Conservation (phyloP, 2,113 vertebrate species). For the Brachypteracias leptosomus region DNA sequence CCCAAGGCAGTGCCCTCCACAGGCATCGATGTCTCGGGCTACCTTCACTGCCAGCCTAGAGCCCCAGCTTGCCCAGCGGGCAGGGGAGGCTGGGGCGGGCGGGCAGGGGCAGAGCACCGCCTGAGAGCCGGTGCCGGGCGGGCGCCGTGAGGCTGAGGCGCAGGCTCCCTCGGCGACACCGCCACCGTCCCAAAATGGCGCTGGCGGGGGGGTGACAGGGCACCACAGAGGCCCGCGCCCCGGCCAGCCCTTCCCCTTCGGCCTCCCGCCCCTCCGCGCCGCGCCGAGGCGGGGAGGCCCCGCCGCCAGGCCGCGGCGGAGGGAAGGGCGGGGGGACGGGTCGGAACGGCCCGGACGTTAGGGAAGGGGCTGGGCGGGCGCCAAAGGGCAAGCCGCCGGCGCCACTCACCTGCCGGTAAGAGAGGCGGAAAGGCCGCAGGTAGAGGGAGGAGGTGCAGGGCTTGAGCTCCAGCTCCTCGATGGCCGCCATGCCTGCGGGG, state of each 20-base stretch:
- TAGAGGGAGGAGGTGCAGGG: slow-evolving; percentile 81
- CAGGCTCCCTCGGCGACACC: not conserved
- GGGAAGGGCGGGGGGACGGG: not conserved
- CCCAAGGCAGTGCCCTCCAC: fast-evolving
- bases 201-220: not conserved
- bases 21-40: fast-evolving
- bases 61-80: no score
- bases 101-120: not conserved
- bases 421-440: slow-evolving; percentile 82
- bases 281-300: not conserved
- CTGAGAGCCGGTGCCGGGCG: not conserved
- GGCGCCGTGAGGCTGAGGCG: not conserved
- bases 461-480: slow-evolving; percentile 40
- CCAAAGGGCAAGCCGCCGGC: not conserved
- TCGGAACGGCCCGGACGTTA: not conserved
- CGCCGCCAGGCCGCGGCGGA: not conserved
- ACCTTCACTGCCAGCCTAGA: fast-evolving
- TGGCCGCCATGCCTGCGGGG: slow-evolving; percentile 37
- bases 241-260: no score
- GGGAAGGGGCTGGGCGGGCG: not conserved
- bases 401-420: slow-evolving; percentile 85
- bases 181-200: not conserved
- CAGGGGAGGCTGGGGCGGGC: no score
- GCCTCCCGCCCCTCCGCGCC: not conserved
- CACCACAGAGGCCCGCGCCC: not conserved